Conservation (phyloP, 1,140 invertebrate species). For the Asobara japonica region DNA sequence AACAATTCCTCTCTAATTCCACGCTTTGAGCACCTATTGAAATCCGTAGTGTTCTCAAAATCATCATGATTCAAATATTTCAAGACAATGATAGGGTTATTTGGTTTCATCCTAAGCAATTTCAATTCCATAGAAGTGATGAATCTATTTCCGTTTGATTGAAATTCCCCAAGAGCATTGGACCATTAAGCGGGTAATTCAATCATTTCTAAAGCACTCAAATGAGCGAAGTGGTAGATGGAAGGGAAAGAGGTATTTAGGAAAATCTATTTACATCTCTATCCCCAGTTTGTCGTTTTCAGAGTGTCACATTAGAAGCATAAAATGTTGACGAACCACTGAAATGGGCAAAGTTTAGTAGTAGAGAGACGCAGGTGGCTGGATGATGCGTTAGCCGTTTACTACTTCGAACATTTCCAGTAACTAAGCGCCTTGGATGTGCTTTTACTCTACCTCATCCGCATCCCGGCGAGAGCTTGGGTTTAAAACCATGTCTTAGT, state of each 20-base stretch:
- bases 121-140: not conserved
- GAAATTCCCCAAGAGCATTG: not conserved
- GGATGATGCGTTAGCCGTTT: conserved; percentile 30
- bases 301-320: not conserved
- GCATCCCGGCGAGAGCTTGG: conserved; percentile 13
- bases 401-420: conserved; percentile 39
- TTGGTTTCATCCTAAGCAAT: not conserved
- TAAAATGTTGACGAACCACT: conserved; percentile 21
- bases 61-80: not conserved
- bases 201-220: not conserved
- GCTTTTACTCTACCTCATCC: conserved; percentile 18
- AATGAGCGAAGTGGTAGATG: not conserved
- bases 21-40: not conserved
- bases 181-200: not conserved
- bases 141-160: not conserved
- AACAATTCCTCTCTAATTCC: not conserved
- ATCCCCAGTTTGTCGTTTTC: not conserved
- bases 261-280: conserved; percentile 5
- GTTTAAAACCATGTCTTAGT: conserved; percentile 8
- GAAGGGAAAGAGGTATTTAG: too few relatives aligned
- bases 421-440: conserved; percentile 32
- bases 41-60: not conserved
- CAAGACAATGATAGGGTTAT: not conserved
- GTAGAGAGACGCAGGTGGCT: conserved; percentile 27
- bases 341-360: conserved; percentile 32